These are phyloP conservation scores for Halichondria panicea DNA, from an alignment of 37 sponge, comb jelly and placozoan genomes.

Conservation along the genomic window DNA sequence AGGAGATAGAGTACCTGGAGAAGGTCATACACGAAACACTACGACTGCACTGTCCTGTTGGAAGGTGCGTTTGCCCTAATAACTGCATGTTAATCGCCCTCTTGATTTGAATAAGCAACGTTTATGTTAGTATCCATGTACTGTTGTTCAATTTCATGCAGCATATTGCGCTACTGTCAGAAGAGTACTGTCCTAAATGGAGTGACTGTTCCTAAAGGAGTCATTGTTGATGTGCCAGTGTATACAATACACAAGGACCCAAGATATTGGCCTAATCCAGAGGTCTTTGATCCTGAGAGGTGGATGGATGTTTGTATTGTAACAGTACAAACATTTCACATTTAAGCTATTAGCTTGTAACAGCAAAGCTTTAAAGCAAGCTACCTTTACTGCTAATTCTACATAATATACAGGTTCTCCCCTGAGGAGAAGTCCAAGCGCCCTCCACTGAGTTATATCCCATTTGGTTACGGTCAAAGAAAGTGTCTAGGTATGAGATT, in stretches of 20 bases:
- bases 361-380: no score
- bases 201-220: conserved; percentile 38
- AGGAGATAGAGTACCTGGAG: conserved; percentile 68
- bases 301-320: background rate
- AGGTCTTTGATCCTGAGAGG: conserved; percentile 73
- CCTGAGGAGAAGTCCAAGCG: conserved; percentile 35
- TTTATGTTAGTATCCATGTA: no score
- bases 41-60: conserved; percentile 65
- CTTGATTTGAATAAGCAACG: no score
- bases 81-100: no score
- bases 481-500: conserved; percentile 67
- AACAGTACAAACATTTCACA: no score
- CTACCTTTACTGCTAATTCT: background rate
- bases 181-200: conserved; percentile 2
- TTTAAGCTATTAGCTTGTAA: no score
- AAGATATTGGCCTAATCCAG: conserved; percentile 67
- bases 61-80: conserved; percentile 52
- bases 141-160: no score
- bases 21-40: conserved; percentile 66
- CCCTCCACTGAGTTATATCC: conserved; percentile 48
- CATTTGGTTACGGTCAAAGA: conserved; percentile 68
- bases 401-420: conserved; percentile 25
- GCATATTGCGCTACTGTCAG: background rate
- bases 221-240: conserved; percentile 29
- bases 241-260: conserved; percentile 50